Conservation (phyloP, 2,113 vertebrate species). For the Chaetops frenatus region DNA sequence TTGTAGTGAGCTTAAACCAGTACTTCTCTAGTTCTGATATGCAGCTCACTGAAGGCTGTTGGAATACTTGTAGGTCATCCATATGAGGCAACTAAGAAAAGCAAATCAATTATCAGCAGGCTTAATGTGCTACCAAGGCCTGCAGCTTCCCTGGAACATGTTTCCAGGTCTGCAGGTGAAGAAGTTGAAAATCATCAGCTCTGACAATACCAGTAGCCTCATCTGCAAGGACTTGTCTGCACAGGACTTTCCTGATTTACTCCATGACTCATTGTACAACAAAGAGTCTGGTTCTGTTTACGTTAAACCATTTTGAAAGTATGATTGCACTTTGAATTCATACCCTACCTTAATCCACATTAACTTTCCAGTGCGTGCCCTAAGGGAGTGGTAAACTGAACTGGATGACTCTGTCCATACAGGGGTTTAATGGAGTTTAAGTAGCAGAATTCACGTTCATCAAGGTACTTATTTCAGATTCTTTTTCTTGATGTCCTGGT, state of each 20-base stretch:
- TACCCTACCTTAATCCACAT: conserved; percentile 44
- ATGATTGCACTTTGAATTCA: conserved; percentile 47
- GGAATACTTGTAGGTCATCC: neutral
- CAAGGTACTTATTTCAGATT: conserved; percentile 10
- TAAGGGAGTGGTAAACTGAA: conserved; percentile 54
- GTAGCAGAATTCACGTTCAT: conserved; percentile 34
- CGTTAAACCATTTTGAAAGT: conserved; percentile 59
- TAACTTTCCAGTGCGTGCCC: conserved; percentile 41
- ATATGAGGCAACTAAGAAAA: neutral
- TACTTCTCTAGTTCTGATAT: neutral
- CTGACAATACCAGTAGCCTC: conserved; percentile 5
- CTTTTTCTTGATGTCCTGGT: conserved; percentile 26
- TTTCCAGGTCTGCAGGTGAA: neutral
- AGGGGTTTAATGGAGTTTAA: conserved; percentile 57
- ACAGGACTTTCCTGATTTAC: conserved; percentile 48
- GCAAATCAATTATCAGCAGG: neutral
- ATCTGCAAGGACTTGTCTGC: conserved; percentile 36
- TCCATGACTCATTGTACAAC: conserved; percentile 42
- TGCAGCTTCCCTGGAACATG: neutral
- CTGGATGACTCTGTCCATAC: conserved; percentile 35
- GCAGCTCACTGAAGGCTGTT: neutral
- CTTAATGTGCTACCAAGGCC: neutral
- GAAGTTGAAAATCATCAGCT: conserved; percentile 1
- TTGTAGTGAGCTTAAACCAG: too few relatives aligned
- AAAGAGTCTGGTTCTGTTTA: conserved; percentile 60